Conservation (phyloP, 2,113 vertebrate genomes). For the Phainopepla nitens region DNA sequence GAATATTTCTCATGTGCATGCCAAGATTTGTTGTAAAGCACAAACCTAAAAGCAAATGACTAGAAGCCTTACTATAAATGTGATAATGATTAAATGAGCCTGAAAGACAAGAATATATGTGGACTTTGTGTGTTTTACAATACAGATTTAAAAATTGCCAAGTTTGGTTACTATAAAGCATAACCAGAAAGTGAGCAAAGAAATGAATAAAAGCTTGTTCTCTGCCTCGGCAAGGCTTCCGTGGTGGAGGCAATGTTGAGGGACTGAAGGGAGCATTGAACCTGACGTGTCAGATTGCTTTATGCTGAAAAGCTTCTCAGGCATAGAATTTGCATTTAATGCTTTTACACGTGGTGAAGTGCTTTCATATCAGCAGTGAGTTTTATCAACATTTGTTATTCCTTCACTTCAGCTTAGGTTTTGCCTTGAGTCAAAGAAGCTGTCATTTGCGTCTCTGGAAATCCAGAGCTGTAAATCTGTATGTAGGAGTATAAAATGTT, state of each 20-base stretch:
- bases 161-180: neutral
- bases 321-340: constrained; percentile 32
- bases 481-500: neutral
- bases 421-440: constrained; percentile 14
- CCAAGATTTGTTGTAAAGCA: neutral
- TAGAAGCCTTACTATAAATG: neutral
- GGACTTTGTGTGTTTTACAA: neutral
- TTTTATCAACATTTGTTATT: constrained; percentile 31
- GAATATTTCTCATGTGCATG: neutral
- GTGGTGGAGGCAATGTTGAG: neutral
- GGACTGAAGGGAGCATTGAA: neutral
- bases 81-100: neutral
- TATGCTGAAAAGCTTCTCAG: neutral
- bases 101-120: neutral
- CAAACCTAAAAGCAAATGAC: neutral
- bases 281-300: constrained; percentile 7
- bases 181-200: neutral
- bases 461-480: neutral
- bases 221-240: neutral
- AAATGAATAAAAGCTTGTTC: neutral
- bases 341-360: neutral
- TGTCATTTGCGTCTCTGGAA: neutral
- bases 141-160: neutral
- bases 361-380: neutral
- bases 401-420: neutral